These are phyloP conservation scores for Mus minutoides DNA, from an alignment of 2,797 vertebrate genomes.

Conservation along the genomic window DNA sequence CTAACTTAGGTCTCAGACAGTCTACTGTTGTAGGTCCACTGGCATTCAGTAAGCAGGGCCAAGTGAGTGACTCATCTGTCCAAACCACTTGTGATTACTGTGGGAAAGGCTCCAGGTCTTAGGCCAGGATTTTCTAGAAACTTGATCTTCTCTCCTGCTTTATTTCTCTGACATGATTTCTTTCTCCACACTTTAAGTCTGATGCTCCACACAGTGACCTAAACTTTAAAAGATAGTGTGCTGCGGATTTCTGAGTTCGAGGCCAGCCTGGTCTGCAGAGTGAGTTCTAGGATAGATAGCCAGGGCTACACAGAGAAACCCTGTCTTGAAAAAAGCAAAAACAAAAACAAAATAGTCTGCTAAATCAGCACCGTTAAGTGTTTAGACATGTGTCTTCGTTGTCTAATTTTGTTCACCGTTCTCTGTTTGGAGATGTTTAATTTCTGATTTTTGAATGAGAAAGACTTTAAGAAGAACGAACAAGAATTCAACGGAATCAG, in stretches of 20 bases:
- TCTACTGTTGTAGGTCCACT: neutral
- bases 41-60: neutral
- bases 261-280: too few relatives aligned
- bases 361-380: too few relatives aligned
- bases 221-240: neutral
- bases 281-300: too few relatives aligned
- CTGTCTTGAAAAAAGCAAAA: too few relatives aligned
- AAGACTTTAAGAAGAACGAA: too few relatives aligned
- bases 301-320: too few relatives aligned
- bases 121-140: constrained; percentile 15
- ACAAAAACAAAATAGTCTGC: neutral
- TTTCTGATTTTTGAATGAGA: too few relatives aligned
- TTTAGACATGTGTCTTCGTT: too few relatives aligned
- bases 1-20: neutral
- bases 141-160: neutral
- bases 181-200: neutral
- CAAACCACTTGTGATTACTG: neutral
- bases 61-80: too few relatives aligned
- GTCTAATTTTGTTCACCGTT: too few relatives aligned
- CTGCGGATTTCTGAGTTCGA: neutral
- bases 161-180: neutral
- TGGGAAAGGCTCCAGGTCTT: neutral
- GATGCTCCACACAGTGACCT: neutral
- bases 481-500: too few relatives aligned
- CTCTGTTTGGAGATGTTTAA: too few relatives aligned